These are phyloP conservation scores for Chrysolina haemoptera DNA, from an alignment of 2,888 invertebrate genomes.

Conservation along the genomic window DNA sequence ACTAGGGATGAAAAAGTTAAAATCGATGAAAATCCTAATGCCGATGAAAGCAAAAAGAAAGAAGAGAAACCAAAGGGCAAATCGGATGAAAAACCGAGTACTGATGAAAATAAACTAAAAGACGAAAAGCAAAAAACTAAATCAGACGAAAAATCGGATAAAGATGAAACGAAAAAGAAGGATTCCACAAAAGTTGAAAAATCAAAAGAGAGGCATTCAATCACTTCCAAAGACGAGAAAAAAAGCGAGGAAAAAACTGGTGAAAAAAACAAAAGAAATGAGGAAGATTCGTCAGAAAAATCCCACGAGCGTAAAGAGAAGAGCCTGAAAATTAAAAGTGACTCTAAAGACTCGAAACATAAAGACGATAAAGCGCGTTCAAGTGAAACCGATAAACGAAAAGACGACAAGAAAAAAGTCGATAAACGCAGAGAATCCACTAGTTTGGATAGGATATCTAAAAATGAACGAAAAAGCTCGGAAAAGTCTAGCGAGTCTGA, in stretches of 20 bases:
- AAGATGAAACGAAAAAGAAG: not conserved
- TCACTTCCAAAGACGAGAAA: conserved; percentile 24
- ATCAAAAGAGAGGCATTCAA: conserved; percentile 24
- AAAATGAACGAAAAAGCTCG: conserved; percentile 7
- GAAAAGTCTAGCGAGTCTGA: conserved; percentile 33
- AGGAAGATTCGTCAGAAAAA: conserved; percentile 18
- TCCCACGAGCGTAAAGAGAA: conserved; percentile 36
- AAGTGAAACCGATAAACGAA: conserved; percentile 32
- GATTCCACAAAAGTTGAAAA: not conserved
- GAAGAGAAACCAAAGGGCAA: conserved; percentile 17
- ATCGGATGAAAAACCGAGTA: not conserved
- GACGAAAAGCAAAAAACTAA: conserved; percentile 21
- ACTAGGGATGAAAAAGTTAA: conserved; percentile 32
- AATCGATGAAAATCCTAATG: conserved; percentile 17
- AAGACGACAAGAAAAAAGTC: conserved; percentile 36
- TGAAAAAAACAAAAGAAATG: conserved; percentile 8
- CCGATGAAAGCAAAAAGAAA: conserved; percentile 28
- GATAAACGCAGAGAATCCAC: conserved; percentile 20
- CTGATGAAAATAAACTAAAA: conserved; percentile 25
- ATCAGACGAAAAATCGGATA: not conserved
- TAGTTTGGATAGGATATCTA: conserved; percentile 15
- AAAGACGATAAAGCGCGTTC: conserved; percentile 27
- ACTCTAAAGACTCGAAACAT: conserved; percentile 19
- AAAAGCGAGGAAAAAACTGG: conserved; percentile 13
- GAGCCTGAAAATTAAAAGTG: conserved; percentile 28